These are phyloP conservation scores for Lagocephalus sceleratus DNA, from an alignment of 2,797 vertebrate genomes.

Conservation along the genomic window DNA sequence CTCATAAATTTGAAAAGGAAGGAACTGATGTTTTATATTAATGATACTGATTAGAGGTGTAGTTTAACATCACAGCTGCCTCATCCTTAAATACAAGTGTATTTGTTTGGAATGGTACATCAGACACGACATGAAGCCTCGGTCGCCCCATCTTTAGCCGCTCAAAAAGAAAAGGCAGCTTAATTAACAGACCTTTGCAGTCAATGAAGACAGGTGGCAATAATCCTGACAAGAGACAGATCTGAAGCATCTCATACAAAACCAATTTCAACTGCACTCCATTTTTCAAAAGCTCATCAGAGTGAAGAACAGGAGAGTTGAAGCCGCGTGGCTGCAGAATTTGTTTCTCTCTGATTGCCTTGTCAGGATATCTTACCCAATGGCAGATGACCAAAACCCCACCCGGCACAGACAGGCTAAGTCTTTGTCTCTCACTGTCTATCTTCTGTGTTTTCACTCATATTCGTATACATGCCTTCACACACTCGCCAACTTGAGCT, in stretches of 20 bases:
- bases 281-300: conserved; percentile 83
- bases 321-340: conserved; percentile 69
- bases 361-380: conserved; percentile 79
- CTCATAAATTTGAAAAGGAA: conserved; percentile 61
- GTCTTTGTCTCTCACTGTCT: conserved; percentile 44
- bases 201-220: conserved; percentile 82
- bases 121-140: conserved; percentile 29
- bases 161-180: conserved; percentile 63
- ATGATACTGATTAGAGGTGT: conserved; percentile 51
- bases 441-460: conserved; percentile 35
- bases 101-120: conserved; percentile 53
- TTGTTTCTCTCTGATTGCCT: conserved; percentile 79
- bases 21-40: conserved; percentile 56
- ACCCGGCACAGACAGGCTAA: conserved; percentile 55
- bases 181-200: conserved; percentile 77
- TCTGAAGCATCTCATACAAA: conserved; percentile 78
- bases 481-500: conserved; percentile 13
- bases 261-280: conserved; percentile 76
- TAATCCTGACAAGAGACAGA: conserved; percentile 78
- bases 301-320: conserved; percentile 73
- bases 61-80: conserved; percentile 33
- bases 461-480: conserved; percentile 14
- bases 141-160: conserved; percentile 37
- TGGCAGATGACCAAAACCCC: conserved; percentile 73
- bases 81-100: conserved; percentile 48